Conservation (phyloP, 2,888 invertebrate genomes). For the Hypsopygia costalis region DNA sequence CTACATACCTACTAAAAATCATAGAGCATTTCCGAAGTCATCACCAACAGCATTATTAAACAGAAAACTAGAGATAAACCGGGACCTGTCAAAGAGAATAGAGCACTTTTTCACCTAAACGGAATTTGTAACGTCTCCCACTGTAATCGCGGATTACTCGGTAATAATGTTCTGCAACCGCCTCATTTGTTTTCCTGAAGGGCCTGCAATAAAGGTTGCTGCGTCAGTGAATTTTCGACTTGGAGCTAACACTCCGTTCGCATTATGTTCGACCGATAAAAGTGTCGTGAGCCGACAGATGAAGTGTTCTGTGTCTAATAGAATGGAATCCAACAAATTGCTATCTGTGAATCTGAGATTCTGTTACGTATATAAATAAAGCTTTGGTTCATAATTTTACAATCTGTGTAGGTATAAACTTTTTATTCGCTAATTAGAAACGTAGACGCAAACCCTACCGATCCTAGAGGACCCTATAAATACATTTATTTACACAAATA, state of each 20-base stretch:
- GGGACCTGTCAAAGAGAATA: slow-evolving; percentile 30
- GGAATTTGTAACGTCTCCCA: slow-evolving; percentile 40
- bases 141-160: slow-evolving; percentile 39
- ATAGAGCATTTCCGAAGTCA: slow-evolving; percentile 1
- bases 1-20: too few species aligned
- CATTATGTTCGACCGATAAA: slow-evolving; percentile 22
- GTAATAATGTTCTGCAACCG: slow-evolving; percentile 38
- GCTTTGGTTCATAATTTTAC: too few species aligned
- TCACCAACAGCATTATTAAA: slow-evolving; percentile 25
- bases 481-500: too few species aligned
- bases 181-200: slow-evolving; percentile 41
- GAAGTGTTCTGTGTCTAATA: too few species aligned
- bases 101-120: slow-evolving; percentile 40
- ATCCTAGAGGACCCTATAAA: too few species aligned
- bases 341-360: too few species aligned
- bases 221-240: slow-evolving; percentile 38
- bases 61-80: slow-evolving; percentile 30
- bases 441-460: too few species aligned
- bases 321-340: too few species aligned
- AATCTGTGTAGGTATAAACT: too few species aligned
- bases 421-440: too few species aligned
- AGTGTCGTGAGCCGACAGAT: too few species aligned
- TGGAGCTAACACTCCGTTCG: background rate
- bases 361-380: too few species aligned
- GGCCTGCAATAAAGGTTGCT: slow-evolving; percentile 43